A percentile compares a stretch with the other conserved stretches of the same genome.
Evolutionary conservation across 1,140 invertebrate genomes (phyloP).

Genomic region (Tetragonula clypearis): DNA sequence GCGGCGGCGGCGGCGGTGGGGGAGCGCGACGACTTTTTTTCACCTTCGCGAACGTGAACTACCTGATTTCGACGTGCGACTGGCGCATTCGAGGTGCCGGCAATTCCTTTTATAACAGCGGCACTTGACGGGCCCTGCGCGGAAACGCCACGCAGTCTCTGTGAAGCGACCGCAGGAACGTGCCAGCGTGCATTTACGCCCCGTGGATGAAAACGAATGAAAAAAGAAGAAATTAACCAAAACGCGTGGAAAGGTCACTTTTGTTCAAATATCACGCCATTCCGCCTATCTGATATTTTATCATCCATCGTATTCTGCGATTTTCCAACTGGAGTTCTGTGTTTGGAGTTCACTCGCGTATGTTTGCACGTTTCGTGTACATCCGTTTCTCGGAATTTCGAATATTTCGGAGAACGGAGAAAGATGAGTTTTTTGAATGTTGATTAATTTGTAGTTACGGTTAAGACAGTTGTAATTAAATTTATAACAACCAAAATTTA

Average conservation of each 20-base stretch:
- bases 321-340: not conserved
- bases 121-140: slow-evolving; percentile 65
- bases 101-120: slow-evolving; percentile 72
- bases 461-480: too few relatives aligned
- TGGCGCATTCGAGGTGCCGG: slow-evolving; percentile 60
- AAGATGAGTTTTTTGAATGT: too few relatives aligned
- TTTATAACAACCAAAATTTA: too few relatives aligned
- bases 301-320: not conserved
- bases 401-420: too few relatives aligned
- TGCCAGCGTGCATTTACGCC: not conserved
- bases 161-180: slow-evolving; percentile 16
- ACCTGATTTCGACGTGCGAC: slow-evolving; percentile 66
- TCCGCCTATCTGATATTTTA: not conserved
- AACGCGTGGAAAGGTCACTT: too few relatives aligned
- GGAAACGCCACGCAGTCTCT: slow-evolving; percentile 62
- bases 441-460: too few relatives aligned
- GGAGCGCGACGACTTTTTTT: slow-evolving; percentile 12
- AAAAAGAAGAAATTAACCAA: not conserved
- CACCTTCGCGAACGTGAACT: slow-evolving; percentile 55
- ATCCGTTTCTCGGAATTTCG: too few relatives aligned
- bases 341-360: not conserved
- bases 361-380: too few relatives aligned
- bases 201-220: not conserved
- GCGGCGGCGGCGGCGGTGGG: too few relatives aligned
- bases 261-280: too few relatives aligned